Base-by-base conservation (phyloP, 2,113 vertebrate species). In the Paradoxurus hermaphroditus region DNA sequence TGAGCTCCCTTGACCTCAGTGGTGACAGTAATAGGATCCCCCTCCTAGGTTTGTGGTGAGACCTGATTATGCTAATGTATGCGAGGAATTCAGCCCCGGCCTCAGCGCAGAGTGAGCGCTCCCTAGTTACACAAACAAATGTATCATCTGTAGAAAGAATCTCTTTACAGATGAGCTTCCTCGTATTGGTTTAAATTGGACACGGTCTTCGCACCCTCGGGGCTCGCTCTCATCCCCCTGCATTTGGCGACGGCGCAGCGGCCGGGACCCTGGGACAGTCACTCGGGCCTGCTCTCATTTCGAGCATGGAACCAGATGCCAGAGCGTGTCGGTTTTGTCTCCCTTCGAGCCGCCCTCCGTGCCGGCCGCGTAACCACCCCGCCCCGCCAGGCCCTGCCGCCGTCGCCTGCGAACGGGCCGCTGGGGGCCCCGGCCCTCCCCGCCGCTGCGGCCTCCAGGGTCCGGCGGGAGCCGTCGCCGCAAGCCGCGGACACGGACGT, bases 351-450 rank as follows among this genome's bases (percentile, higher is more conserved):
- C 29, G 14, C 6, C 51, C 1, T 2, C 15, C 8, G 3, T 4
- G 34, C 29, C n/a, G 4, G 15, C 25, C 0, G 1, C 27, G 1
- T 70, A 0, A 2, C 7, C 62, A 21, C 13, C 46, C 16, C 7
- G 13, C 0, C 2, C 7, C 14, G 16, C n/a, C 1, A 3, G n/a
- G n/a, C 34, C 25, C 39, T 14, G 1, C 72, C 3, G 72, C 1
- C 7, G 3, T 19, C 59, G 7, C 16, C 25, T 4, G 2, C 31
- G 18, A 46, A 41, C 10, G 21, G 25, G 12, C 39, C 27, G 16
- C 4, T 15, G 44, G 23, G 4, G 3, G 86, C 4, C 4, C 44
- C 14, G 7, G 7, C 12, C 41, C 3, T 25, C 27, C 46, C 56
- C 23, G 6, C 29, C 6, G 7, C n/a, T 2, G 44, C 41, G 34